These are phyloP conservation scores for Cyanoliseus patagonus DNA, from an alignment of 2,113 vertebrate species.

Conservation along the genomic window DNA sequence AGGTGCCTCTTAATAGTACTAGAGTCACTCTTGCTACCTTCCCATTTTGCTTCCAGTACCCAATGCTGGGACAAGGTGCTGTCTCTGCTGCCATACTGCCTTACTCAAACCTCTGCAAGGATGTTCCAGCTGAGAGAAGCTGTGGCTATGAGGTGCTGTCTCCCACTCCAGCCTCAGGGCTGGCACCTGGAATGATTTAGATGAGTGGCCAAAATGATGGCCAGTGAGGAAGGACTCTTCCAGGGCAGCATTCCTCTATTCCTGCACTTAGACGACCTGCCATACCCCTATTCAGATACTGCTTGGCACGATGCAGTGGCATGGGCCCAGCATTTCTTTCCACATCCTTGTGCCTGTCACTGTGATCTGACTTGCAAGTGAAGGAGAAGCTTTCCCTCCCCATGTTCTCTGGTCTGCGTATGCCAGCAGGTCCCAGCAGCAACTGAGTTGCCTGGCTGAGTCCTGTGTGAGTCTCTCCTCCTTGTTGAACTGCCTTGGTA, in stretches of 20 bases:
- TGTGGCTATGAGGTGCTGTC: neutral
- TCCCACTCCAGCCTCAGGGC: neutral
- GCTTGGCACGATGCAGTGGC: neutral
- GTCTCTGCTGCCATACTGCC: neutral
- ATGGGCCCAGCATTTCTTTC: fast-evolving
- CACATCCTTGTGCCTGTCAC: neutral
- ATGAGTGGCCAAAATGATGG: neutral
- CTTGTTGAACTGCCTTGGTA: neutral
- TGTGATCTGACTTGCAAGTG: neutral
- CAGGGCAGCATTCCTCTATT: fast-evolving
- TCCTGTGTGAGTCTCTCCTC: neutral
- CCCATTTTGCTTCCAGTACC: neutral
- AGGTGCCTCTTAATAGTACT: neutral
- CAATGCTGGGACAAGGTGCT: fast-evolving
- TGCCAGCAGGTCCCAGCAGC: fast-evolving
- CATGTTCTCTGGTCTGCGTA: fast-evolving
- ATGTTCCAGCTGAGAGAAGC: neutral
- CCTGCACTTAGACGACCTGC: fast-evolving
- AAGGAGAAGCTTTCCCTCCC: neutral
- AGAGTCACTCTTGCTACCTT: neutral
- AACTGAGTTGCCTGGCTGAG: neutral
- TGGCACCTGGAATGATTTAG: no score
- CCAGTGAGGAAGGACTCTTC: fast-evolving
- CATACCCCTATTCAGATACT: neutral
- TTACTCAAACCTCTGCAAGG: neutral